These are phyloP conservation scores for Lepidochitona cinerea DNA, from an alignment of 2,888 invertebrate genomes.

Conservation along the genomic window DNA sequence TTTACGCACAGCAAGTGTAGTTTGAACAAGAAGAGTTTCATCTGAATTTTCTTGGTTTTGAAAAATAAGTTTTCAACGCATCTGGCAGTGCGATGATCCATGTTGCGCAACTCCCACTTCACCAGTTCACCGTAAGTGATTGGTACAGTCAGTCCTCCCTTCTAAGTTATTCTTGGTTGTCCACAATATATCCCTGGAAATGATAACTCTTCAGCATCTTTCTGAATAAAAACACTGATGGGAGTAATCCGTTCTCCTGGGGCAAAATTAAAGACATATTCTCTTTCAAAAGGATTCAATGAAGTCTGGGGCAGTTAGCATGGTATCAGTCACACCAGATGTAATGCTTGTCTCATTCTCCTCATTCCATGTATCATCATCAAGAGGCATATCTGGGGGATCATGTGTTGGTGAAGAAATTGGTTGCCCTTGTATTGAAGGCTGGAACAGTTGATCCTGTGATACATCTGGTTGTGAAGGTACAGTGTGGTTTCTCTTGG, in stretches of 20 bases:
- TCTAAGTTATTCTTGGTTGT: background rate
- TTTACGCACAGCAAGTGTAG: slow-evolving; percentile 29
- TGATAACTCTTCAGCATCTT: slow-evolving; percentile 25
- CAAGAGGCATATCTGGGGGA: background rate
- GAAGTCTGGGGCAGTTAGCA: slow-evolving; percentile 28
- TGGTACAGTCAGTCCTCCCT: background rate
- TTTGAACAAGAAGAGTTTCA: slow-evolving; percentile 24
- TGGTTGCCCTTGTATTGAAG: no score
- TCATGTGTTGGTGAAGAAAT: no score
- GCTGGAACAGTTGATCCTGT: no score
- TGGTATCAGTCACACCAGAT: slow-evolving; percentile 24
- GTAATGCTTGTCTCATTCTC: slow-evolving; percentile 22
- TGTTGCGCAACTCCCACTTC: slow-evolving; percentile 21
- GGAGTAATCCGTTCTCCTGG: slow-evolving; percentile 31
- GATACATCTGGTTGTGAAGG: no score
- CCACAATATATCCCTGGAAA: slow-evolving; percentile 25
- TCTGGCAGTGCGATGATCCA: slow-evolving; percentile 7
- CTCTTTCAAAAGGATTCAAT: slow-evolving; percentile 26
- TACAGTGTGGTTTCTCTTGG: no score
- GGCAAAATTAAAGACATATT: slow-evolving; percentile 30
- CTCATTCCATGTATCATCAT: slow-evolving; percentile 22
- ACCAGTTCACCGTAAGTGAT: slow-evolving; percentile 15
- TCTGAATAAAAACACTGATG: slow-evolving; percentile 30
- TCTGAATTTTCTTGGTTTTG: slow-evolving; percentile 23
- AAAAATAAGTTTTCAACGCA: slow-evolving; percentile 25